Conservation (phyloP, 1,140 invertebrate genomes). For the Panulirus ornatus region DNA sequence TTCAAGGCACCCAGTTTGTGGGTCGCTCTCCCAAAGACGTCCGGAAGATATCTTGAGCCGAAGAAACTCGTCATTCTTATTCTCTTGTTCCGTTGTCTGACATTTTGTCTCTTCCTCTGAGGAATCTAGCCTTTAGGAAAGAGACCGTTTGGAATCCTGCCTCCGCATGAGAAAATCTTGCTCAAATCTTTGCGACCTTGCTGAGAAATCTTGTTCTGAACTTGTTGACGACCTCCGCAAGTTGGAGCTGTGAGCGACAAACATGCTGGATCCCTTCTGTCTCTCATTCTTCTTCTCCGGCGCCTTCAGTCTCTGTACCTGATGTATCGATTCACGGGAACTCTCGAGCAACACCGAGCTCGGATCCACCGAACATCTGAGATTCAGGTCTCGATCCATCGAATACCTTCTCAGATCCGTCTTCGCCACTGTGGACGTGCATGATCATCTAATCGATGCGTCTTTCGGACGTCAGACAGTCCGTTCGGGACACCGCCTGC, state of each 20-base stretch:
- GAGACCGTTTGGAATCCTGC: not conserved
- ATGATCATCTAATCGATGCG: no score
- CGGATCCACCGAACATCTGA: no score
- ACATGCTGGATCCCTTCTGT: not conserved
- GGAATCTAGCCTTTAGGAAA: not conserved
- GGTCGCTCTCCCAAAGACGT: not conserved
- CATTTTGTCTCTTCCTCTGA: not conserved
- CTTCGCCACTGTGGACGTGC: no score
- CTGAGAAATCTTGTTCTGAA: not conserved
- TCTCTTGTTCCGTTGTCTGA: not conserved
- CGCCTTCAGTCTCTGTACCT: not conserved
- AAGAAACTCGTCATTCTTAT: not conserved
- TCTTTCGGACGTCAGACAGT: no score
- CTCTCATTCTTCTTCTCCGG: not conserved
- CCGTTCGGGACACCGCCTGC: no score
- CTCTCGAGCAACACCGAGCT: no score
- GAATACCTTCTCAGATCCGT: no score
- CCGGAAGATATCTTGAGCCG: not conserved
- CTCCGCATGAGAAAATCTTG: not conserved
- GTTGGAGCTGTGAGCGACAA: not conserved
- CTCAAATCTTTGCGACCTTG: not conserved
- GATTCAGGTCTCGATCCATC: no score
- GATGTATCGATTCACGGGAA: no score
- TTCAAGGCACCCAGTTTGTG: not conserved
- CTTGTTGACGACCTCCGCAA: not conserved